These are phyloP conservation scores for Pterois miles DNA, from an alignment of 2,797 vertebrate genomes.

Conservation along the genomic window DNA sequence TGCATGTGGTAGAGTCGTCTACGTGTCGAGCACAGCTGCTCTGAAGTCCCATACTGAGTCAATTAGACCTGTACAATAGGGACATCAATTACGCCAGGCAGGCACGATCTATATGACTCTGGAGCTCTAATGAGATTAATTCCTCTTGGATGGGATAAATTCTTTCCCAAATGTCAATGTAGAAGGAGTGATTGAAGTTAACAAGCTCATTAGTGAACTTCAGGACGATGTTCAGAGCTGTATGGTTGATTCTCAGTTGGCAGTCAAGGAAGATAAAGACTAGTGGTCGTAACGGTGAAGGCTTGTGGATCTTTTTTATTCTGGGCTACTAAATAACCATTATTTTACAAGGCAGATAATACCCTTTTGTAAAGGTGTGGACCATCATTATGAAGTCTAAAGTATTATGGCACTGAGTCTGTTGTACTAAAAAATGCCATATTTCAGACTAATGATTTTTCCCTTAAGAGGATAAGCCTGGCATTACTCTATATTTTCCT, in stretches of 20 bases:
- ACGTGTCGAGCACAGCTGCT: conserved; percentile 51
- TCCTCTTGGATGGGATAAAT: conserved; percentile 67
- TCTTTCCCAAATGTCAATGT: conserved; percentile 64
- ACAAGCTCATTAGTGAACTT: conserved; percentile 80
- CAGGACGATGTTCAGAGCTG: conserved; percentile 53
- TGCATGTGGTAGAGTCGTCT: conserved; percentile 14
- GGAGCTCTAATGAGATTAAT: conserved; percentile 71
- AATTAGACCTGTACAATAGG: conserved; percentile 66
- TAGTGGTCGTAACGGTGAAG: neutral
- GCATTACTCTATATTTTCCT: neutral
- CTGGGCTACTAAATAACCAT: neutral
- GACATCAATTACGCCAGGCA: conserved; percentile 67
- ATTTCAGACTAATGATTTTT: neutral
- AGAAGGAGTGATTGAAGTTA: conserved; percentile 66
- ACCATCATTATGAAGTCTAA: neutral
- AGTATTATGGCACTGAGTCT: neutral
- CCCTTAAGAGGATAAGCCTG: neutral
- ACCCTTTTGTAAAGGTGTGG: neutral
- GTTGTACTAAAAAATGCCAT: neutral
- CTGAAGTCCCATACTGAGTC: conserved; percentile 61
- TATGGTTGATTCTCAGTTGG: conserved; percentile 49
- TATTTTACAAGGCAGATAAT: neutral
- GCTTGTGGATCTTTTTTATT: neutral
- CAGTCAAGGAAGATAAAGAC: conserved; percentile 19
- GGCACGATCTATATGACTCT: conserved; percentile 70